Conservation (phyloP, 2,797 vertebrate genomes). For the Cynopterus sphinx region DNA sequence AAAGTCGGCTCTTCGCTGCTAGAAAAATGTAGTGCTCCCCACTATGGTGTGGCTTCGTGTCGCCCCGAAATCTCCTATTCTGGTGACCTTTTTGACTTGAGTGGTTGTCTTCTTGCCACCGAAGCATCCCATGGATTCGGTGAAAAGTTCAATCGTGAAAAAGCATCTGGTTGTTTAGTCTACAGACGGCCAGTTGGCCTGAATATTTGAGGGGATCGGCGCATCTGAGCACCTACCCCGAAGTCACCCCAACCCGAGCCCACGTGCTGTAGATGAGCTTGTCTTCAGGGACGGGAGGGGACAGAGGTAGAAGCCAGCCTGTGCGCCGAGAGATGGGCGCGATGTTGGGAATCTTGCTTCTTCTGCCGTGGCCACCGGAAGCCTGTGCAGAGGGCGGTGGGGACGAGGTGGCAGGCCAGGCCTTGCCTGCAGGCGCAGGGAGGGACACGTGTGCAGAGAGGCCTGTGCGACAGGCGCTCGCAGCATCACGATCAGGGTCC, state of each 20-base stretch:
- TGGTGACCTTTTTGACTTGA: constrained; percentile 34
- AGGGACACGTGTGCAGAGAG: not conserved
- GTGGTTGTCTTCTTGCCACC: constrained; percentile 41
- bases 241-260: not conserved
- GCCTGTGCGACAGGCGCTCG: not conserved
- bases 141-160: constrained; percentile 9
- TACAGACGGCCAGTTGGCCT: not conserved
- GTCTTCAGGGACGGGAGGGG: not conserved
- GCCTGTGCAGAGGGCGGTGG: not conserved
- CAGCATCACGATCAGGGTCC: not conserved
- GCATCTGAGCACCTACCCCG: not conserved
- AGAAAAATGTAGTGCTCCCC: not conserved
- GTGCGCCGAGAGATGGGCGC: not conserved
- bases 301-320: not conserved
- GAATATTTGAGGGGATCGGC: not conserved
- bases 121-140: not conserved
- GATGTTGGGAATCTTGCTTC: not conserved
- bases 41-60: fast-evolving
- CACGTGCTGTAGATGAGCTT: not conserved
- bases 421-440: not conserved
- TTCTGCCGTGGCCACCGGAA: not conserved
- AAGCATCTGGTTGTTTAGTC: not conserved
- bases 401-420: not conserved
- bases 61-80: not conserved
- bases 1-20: constrained; percentile 14